A percentile compares a stretch with the other conserved stretches of the same genome.
phyloP scores from a whole-genome alignment of 2,113 vertebrate genomes.

The Poecile atricapillus region DNA sequence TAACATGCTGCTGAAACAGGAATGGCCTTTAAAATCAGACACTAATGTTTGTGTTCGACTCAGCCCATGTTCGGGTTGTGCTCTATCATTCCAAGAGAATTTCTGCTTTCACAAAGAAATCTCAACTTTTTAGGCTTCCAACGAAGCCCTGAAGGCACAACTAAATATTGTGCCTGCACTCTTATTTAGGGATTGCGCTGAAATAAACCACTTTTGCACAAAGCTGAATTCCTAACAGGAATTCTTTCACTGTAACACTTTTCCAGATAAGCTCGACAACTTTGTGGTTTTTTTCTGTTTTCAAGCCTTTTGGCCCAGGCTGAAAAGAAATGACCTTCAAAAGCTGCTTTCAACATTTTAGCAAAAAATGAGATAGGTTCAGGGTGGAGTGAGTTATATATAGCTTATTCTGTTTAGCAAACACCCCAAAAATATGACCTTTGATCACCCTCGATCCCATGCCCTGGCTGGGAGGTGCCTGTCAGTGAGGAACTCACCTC shows the following conservation, averaged over 20 bases:
- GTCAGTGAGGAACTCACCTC: neutral
- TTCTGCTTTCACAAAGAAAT: conserved; percentile 19
- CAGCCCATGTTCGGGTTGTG: conserved; percentile 49
- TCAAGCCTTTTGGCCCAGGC: neutral
- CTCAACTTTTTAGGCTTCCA: conserved; percentile 10
- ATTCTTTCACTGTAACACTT: neutral
- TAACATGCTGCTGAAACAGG: conserved; percentile 54
- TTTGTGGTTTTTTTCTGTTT: neutral
- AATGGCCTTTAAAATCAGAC: conserved; percentile 40
- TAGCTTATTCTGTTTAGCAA: neutral
- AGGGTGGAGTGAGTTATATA: neutral
- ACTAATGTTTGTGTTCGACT: conserved; percentile 38
- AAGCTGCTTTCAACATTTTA: neutral
- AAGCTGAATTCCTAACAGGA: neutral
- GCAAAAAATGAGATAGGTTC: neutral
- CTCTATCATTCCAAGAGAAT: conserved; percentile 35
- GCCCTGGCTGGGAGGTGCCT: neutral
- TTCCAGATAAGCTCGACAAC: neutral
- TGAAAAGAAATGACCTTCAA: neutral
- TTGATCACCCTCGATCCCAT: neutral
- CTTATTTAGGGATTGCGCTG: neutral
- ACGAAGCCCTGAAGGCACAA: conserved; percentile 42
- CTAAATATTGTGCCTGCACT: neutral
- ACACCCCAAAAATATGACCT: neutral
- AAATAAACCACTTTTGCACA: neutral